Conservation (phyloP, 2,113 vertebrate genomes). For the Lepisosteus oculatus region DNA sequence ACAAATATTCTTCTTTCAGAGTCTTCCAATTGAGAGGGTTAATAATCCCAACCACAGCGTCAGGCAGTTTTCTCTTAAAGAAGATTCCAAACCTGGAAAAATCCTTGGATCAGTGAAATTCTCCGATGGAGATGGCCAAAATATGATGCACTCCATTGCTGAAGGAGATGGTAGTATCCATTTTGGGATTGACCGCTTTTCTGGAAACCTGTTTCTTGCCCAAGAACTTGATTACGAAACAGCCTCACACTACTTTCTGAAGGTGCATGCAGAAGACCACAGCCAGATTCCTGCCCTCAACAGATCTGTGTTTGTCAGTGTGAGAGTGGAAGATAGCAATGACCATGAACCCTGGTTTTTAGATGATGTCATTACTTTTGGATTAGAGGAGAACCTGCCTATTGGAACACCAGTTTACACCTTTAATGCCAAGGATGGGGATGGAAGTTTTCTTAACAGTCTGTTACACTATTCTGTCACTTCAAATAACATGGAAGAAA, state of each 20-base stretch:
- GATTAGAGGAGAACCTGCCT: slow-evolving; percentile 71
- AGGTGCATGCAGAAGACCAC: slow-evolving; percentile 59
- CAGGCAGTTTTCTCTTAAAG: slow-evolving; percentile 69
- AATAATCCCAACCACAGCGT: slow-evolving; percentile 46
- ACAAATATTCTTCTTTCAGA: slow-evolving; percentile 55
- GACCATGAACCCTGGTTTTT: slow-evolving; percentile 80
- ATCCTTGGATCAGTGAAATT: slow-evolving; percentile 64
- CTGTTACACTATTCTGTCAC: slow-evolving; percentile 72
- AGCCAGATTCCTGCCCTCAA: slow-evolving; percentile 36
- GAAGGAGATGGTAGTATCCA: slow-evolving; percentile 64
- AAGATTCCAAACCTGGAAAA: slow-evolving; percentile 71
- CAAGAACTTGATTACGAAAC: slow-evolving; percentile 84
- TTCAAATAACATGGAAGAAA: slow-evolving; percentile 32
- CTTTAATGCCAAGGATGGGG: slow-evolving; percentile 81
- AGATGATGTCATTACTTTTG: slow-evolving; percentile 70
- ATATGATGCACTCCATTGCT: slow-evolving; percentile 62
- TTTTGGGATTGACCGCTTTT: slow-evolving; percentile 73
- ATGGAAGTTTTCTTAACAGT: slow-evolving; percentile 78
- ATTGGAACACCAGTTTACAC: slow-evolving; percentile 70
- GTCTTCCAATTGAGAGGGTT: slow-evolving; percentile 58
- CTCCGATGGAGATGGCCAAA: slow-evolving; percentile 38
- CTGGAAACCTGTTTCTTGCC: slow-evolving; percentile 77
- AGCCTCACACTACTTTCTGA: slow-evolving; percentile 67
- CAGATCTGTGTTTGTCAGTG: slow-evolving; percentile 60
- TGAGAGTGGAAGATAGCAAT: slow-evolving; percentile 82